Evolutionary conservation across 2,888 invertebrate species (phyloP), one percentile per base, ranked within the genome.

Genomic region (Parnassius glacialis): DNA sequence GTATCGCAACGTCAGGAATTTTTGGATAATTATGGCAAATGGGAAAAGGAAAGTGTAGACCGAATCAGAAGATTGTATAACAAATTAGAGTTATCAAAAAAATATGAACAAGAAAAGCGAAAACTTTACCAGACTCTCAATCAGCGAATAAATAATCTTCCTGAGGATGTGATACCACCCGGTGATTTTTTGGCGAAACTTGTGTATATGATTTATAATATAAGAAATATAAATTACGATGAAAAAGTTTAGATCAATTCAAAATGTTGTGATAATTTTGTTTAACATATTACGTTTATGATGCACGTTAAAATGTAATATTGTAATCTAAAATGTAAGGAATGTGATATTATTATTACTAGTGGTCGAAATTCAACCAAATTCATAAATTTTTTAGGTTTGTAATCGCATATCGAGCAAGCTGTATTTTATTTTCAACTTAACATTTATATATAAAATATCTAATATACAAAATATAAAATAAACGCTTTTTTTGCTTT

Each of bases 1-100:
- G 85, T 93, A 0, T 83, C 92, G 9, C 96, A 97, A 77, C 92
- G 92, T 67, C 85, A 93, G 69, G 87, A 95, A 16, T 93, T 97
- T 84, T 82, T 93, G 70, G 93, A 94, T 67, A 93, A 94, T 76
- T 96, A 96, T 75, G 96, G 95, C 1, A 68, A 64, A 59, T 76
- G 86, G 64, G 94, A 95, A 67, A 82, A 88, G 0, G 92, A 90
- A 52, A 93, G 94, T 68, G 88, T 94, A 3, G 86, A 90, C 50
- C 51, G 63, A 25, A 64, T 67, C 11, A 59, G 58, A 42, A 50
- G 12, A 3, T 43, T 65, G 10, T 65, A 64, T 52, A 56, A 59
- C 10, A 56, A 59, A 1, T 48, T 59, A 43, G 20, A 52, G 13
- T 11, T 64, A 47, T 10, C 13, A 9, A 48, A 48, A 48, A 44